Evolutionary conservation across 2,113 vertebrate genomes (phyloP), one percentile per base, ranked within the genome.

Genomic region (Ifrita kowaldi): DNA sequence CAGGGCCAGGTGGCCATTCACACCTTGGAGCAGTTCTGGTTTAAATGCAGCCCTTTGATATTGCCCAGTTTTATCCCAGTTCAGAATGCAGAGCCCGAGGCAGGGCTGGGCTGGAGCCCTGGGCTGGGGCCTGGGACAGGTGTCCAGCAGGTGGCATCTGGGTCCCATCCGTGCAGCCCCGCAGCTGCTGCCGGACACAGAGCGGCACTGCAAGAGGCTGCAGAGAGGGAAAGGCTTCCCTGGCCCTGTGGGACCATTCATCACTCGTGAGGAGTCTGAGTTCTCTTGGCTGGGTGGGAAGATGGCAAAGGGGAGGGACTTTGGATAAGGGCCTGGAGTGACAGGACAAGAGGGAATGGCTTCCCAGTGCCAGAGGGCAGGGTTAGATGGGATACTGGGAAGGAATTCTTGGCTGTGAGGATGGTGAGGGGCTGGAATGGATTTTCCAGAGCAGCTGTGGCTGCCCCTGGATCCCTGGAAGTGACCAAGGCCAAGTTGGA

Each of bases 101-200:
- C 70, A 35, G 41, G 70, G 63, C 47, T 62, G 70, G 60, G 10
- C 7, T 12, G 57, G 47, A 47, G n/a, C n/a, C 42, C 14, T 7
- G 32, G 18, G 30, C 4, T 13, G 24, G 4, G 33, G 39, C 52
- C 41, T 12, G 7, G 32, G 32, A 49, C 32, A 19, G 56, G 82
- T 79, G 84, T 26, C 95, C 95, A 91, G 94, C 81, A 97, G 91
- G 28, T 89, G 95, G 95, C 94, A 91, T 41, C 95, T 63, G 62
- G 59, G 46, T 27, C 55, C 80, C 68, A n/a, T n/a, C 71, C 21
- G 0, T 1, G 5, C 4, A 3, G 42, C 60, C 50, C 23, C 0
- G 0, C 32, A 32, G 67, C 83, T 64, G 87, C 78, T 37, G 56
- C 74, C 8, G 3, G 70, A 68, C 41, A 63, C 41, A 87, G 28